Conservation (phyloP, 2,113 vertebrate genomes). For the Nyctereutes procyonoides region DNA sequence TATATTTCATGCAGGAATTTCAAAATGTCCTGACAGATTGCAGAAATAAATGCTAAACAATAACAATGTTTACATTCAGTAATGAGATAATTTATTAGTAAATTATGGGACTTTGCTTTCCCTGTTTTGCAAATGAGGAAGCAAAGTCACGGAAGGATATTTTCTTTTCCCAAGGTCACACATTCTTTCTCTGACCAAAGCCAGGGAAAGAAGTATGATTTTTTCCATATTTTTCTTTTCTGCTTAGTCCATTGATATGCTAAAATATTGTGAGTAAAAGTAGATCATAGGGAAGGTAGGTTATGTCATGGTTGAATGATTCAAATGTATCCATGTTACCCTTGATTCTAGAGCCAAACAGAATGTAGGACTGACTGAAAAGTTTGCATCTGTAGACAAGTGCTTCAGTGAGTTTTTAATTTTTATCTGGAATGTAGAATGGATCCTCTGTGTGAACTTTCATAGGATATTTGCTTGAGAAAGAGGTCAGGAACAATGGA, state of each 20-base stretch:
- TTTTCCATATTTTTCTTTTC: slow-evolving; percentile 14
- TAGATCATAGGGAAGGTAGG: slow-evolving; percentile 1
- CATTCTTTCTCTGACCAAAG: slow-evolving; percentile 1
- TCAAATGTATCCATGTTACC: neutral
- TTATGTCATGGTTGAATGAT: neutral
- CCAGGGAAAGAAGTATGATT: neutral
- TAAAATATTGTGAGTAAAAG: slow-evolving; percentile 1
- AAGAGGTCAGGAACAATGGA: neutral
- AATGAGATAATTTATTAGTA: slow-evolving; percentile 78
- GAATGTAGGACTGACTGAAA: neutral
- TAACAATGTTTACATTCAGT: slow-evolving; percentile 67
- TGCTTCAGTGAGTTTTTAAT: slow-evolving; percentile 65
- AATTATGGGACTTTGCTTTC: slow-evolving; percentile 60
- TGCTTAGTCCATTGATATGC: neutral
- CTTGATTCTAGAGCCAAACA: neutral
- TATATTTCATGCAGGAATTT: slow-evolving; percentile 67
- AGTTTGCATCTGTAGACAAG: slow-evolving; percentile 41
- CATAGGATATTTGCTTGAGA: neutral
- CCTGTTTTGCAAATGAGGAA: slow-evolving; percentile 68
- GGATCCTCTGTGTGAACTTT: neutral
- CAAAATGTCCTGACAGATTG: slow-evolving; percentile 73
- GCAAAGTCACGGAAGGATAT: slow-evolving; percentile 53
- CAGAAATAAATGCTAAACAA: slow-evolving; percentile 70
- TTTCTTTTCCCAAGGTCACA: slow-evolving; percentile 23
- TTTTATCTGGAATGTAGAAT: slow-evolving; percentile 46